Percentiles rank a stretch among this genome's conserved stretches.
Evolutionary conservation across 1,140 invertebrate species (phyloP).

Genomic region (Chrysopa pallens): DNA sequence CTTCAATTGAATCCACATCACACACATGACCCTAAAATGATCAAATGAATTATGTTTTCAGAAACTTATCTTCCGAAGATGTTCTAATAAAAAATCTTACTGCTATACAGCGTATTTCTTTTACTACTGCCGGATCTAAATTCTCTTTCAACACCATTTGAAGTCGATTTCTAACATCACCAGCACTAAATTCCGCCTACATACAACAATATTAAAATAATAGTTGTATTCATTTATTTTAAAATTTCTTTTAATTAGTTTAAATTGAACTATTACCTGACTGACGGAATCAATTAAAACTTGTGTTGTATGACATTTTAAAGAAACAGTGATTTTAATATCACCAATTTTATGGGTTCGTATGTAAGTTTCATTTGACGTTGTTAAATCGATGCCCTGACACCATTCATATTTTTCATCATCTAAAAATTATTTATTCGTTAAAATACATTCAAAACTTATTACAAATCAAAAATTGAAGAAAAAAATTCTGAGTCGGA

Average conservation of each 20-base stretch:
- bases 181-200: constrained; percentile 48
- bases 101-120: too few relatives aligned
- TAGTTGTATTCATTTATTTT: neutral
- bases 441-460: too few relatives aligned
- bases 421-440: neutral
- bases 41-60: too few relatives aligned
- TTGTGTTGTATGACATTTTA: constrained; percentile 30
- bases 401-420: constrained; percentile 19
- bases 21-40: too few relatives aligned
- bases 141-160: constrained; percentile 3
- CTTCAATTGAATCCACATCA: too few relatives aligned
- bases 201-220: constrained; percentile 2
- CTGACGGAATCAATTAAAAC: constrained; percentile 43
- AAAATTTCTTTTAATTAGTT: neutral
- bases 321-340: constrained; percentile 46
- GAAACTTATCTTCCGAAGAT: too few relatives aligned
- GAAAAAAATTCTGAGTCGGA: too few relatives aligned
- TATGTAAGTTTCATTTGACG: constrained; percentile 43
- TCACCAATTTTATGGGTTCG: constrained; percentile 44
- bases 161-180: constrained; percentile 44
- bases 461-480: constrained; percentile 10
- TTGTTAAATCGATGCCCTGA: constrained; percentile 22
- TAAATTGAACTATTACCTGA: constrained; percentile 17
- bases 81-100: too few relatives aligned
- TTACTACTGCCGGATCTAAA: too few relatives aligned